Percentiles rank a stretch among this genome's conserved stretches.
These are phyloP conservation scores for Sesia apiformis DNA, from an alignment of 2,888 invertebrate genomes.

Conservation along the genomic window DNA sequence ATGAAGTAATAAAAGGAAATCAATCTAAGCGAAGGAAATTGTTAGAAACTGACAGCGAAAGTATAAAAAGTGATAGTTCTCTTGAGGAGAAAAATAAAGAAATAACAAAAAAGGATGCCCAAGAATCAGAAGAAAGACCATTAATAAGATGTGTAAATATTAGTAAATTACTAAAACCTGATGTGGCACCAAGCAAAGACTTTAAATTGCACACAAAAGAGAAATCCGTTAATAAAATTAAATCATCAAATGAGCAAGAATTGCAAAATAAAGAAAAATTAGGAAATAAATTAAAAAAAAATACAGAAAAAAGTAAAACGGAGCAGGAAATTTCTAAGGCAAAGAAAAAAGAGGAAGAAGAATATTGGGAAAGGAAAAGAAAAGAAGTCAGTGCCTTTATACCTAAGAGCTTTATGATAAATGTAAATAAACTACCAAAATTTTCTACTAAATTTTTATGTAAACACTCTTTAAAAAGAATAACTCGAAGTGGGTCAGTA, in stretches of 20 bases:
- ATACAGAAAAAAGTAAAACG: slow-evolving; percentile 3
- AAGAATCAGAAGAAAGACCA: slow-evolving; percentile 15
- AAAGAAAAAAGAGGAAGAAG: slow-evolving; percentile 13
- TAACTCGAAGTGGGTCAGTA: slow-evolving; percentile 25
- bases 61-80: not conserved
- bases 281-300: slow-evolving; percentile 1
- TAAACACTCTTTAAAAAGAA: slow-evolving; percentile 30
- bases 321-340: slow-evolving; percentile 4
- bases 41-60: not conserved
- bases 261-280: slow-evolving; percentile 2
- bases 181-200: slow-evolving; percentile 10
- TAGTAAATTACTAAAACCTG: slow-evolving; percentile 47
- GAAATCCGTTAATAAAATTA: not conserved
- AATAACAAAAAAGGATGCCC: not conserved
- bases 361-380: slow-evolving; percentile 18
- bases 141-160: slow-evolving; percentile 58
- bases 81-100: not conserved
- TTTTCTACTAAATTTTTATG: slow-evolving; percentile 30
- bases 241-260: slow-evolving; percentile 6
- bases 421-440: slow-evolving; percentile 32
- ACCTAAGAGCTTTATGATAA: slow-evolving; percentile 37
- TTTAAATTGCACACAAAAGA: slow-evolving; percentile 10
- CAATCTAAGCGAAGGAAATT: not conserved
- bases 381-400: slow-evolving; percentile 41
- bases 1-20: no score